These are phyloP conservation scores for Pelecanus crispus DNA, from an alignment of 2,113 vertebrate species.

Conservation along the genomic window DNA sequence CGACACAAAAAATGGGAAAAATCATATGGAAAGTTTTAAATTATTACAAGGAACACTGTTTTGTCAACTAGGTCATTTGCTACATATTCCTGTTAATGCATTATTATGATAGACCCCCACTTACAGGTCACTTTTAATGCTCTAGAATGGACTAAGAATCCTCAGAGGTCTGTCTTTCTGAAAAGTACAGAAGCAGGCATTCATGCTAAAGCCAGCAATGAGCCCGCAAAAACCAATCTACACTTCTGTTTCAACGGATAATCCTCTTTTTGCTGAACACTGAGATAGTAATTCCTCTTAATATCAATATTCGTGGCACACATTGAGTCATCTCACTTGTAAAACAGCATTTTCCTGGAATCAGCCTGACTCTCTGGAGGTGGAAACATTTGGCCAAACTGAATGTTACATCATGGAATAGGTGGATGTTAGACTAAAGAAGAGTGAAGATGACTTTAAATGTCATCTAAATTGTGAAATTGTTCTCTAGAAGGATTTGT, in stretches of 20 bases:
- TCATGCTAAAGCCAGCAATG: background rate
- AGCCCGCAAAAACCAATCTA: background rate
- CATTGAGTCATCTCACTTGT: background rate
- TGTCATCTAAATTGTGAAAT: background rate
- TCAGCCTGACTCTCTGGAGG: background rate
- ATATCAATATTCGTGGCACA: background rate
- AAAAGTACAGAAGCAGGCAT: background rate
- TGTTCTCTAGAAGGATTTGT: background rate
- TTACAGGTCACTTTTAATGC: background rate
- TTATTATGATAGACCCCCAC: background rate
- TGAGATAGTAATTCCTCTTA: background rate
- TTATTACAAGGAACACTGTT: background rate
- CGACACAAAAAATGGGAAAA: background rate
- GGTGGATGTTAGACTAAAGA: background rate
- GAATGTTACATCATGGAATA: background rate
- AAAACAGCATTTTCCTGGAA: background rate
- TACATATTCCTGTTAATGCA: background rate
- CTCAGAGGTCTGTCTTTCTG: background rate
- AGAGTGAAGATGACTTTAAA: background rate
- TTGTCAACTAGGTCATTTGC: background rate
- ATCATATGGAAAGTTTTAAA: background rate
- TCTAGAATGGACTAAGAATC: background rate
- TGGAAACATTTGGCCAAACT: background rate
- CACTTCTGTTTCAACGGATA: background rate
- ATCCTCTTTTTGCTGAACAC: background rate